A percentile compares a stretch with the other conserved stretches of the same genome.
Conservation (phyloP, 2,888 invertebrate genomes). For the Bellardia bayeri region DNA sequence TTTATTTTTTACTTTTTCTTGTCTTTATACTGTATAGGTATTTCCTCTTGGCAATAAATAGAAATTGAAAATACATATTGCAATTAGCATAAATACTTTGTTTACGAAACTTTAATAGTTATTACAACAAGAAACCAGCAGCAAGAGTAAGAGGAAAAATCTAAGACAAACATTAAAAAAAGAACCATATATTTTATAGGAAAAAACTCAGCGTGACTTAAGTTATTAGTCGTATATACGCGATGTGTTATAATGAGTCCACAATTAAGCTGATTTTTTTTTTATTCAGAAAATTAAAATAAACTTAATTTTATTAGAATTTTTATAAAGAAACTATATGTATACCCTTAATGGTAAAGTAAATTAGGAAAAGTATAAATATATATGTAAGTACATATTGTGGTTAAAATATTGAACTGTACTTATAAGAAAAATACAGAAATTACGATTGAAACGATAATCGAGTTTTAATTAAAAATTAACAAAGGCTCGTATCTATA, state of each 20-base stretch:
- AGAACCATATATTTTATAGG: not conserved
- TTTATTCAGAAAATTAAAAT: conserved; percentile 2
- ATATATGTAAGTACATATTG: too few relatives aligned
- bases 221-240: conserved; percentile 2
- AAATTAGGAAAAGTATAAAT: too few relatives aligned
- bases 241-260: conserved; percentile 1
- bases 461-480: too few relatives aligned
- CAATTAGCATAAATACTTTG: conserved; percentile 54
- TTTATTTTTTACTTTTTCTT: not conserved
- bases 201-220: conserved; percentile 26
- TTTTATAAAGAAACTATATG: too few relatives aligned
- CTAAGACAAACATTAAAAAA: not conserved
- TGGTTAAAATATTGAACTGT: too few relatives aligned
- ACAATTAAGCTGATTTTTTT: not conserved
- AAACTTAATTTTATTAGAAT: not conserved
- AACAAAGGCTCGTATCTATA: too few relatives aligned
- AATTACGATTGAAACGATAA: too few relatives aligned
- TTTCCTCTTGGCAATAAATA: conserved; percentile 66
- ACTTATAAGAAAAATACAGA: too few relatives aligned
- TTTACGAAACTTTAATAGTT: conserved; percentile 16
- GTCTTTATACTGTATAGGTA: conserved; percentile 7
- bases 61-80: conserved; percentile 54
- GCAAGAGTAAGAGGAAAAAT: not conserved
- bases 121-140: not conserved
- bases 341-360: too few relatives aligned